A percentile compares a stretch with the other conserved stretches of the same genome.
phyloP scores from a whole-genome alignment of 2,888 invertebrate species.

The Vanessa cardui region DNA sequence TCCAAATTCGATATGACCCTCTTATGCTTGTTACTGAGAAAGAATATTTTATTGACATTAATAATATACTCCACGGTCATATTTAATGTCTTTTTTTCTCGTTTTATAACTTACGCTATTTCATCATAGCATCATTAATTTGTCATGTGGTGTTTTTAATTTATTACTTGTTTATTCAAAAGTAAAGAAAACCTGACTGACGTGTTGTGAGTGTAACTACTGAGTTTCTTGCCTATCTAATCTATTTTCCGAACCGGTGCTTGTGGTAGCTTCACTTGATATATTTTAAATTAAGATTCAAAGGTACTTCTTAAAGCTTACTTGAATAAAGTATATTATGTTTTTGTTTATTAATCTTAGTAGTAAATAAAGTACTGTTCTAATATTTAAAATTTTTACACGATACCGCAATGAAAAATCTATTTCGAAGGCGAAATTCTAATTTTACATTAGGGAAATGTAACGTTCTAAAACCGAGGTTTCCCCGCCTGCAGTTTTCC shows the following conservation, averaged over 20 bases:
- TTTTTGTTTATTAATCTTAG: no score
- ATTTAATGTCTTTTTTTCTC: background rate
- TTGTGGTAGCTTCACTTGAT: no score
- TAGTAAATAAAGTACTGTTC: background rate
- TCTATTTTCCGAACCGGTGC: no score
- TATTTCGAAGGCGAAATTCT: conserved; percentile 47
- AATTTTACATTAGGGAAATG: conserved; percentile 52
- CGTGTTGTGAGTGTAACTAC: no score
- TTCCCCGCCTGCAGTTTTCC: conserved; percentile 71
- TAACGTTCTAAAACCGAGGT: conserved; percentile 51
- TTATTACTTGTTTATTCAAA: no score
- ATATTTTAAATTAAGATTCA: no score
- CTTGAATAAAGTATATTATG: no score
- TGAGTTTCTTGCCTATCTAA: no score
- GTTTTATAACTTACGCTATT: background rate
- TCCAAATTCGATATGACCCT: conserved; percentile 79
- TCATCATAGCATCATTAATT: no score
- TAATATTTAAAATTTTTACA: conserved; percentile 27
- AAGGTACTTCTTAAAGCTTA: no score
- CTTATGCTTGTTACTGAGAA: conserved; percentile 65
- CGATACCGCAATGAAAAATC: conserved; percentile 44
- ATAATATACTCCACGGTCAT: conserved; percentile 16
- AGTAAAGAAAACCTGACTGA: no score
- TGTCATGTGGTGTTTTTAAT: no score
- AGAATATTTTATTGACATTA: conserved; percentile 44